Percentiles rank a stretch among this genome's conserved stretches.
Conservation (phyloP, 1,140 invertebrate species). For the Brachionus asplanchnoidis region DNA sequence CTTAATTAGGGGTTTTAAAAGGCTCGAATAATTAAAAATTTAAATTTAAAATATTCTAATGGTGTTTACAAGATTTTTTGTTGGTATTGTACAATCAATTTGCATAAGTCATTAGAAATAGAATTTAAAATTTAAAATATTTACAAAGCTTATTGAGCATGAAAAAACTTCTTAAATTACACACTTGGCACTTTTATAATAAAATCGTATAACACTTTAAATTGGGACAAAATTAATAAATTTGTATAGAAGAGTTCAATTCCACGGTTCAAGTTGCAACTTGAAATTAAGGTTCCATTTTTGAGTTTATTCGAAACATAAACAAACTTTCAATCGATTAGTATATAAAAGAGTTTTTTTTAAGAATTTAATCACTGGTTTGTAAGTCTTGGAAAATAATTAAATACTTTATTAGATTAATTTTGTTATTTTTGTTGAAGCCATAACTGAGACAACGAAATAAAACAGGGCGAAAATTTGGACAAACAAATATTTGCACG, state of each 20-base stretch:
- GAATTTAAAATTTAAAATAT: neutral
- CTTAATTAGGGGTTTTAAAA: neutral
- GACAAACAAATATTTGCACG: conserved; percentile 37
- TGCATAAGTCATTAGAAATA: conserved; percentile 19
- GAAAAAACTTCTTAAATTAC: neutral
- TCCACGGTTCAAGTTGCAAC: conserved; percentile 10
- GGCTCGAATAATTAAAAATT: neutral
- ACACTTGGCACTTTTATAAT: neutral
- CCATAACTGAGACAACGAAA: neutral
- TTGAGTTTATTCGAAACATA: conserved; percentile 3
- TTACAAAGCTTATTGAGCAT: neutral
- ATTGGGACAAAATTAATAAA: conserved; percentile 19
- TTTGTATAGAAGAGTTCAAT: conserved; percentile 33
- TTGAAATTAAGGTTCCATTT: neutral
- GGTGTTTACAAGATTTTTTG: neutral
- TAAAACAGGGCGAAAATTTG: neutral
- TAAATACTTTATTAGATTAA: conserved; percentile 38
- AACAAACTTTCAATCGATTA: neutral
- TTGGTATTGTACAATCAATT: conserved; percentile 6
- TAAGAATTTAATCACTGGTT: neutral
- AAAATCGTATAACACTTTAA: neutral
- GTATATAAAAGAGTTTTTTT: conserved; percentile 23
- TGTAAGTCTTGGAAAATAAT: conserved; percentile 9
- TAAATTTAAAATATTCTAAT: neutral
- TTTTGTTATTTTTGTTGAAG: neutral